Percentiles rank a stretch among this genome's conserved stretches.
Evolutionary conservation across 2,797 vertebrate species (phyloP).

Genomic region (Aldrovandia affinis): DNA sequence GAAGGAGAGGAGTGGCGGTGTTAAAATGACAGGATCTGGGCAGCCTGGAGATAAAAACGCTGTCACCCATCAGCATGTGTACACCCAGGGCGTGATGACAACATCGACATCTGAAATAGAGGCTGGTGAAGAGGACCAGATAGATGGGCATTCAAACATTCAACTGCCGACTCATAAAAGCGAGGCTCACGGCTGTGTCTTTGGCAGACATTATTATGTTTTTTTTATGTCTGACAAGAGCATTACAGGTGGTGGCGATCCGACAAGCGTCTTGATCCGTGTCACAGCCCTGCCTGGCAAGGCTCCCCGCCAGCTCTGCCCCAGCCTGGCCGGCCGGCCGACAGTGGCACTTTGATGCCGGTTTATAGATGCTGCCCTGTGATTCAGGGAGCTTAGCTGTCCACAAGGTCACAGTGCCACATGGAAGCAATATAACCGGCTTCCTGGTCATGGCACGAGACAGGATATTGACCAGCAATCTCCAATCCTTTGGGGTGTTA

Average conservation of each 20-base stretch:
- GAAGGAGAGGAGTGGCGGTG: background rate
- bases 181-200: background rate
- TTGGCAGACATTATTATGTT: background rate
- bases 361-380: constrained; percentile 41
- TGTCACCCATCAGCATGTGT: background rate
- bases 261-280: background rate
- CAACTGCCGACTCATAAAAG: constrained; percentile 54
- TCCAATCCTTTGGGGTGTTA: constrained; percentile 50
- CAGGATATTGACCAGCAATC: constrained; percentile 66
- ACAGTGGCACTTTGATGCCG: background rate
- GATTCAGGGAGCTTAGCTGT: background rate
- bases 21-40: constrained; percentile 28
- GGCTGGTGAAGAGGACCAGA: constrained; percentile 45
- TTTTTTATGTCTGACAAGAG: constrained; percentile 54
- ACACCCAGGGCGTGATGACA: background rate
- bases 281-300: constrained; percentile 61
- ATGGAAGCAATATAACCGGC: constrained; percentile 61
- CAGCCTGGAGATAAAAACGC: constrained; percentile 1
- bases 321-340: background rate
- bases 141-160: constrained; percentile 52
- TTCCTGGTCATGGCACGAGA: constrained; percentile 54
- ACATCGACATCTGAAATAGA: background rate
- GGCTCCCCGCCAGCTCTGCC: constrained; percentile 41
- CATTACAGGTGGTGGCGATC: constrained; percentile 57
- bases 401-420: constrained; percentile 36